Base-by-base conservation (phyloP, 1,140 invertebrate species). In the Cyclina sinensis region DNA sequence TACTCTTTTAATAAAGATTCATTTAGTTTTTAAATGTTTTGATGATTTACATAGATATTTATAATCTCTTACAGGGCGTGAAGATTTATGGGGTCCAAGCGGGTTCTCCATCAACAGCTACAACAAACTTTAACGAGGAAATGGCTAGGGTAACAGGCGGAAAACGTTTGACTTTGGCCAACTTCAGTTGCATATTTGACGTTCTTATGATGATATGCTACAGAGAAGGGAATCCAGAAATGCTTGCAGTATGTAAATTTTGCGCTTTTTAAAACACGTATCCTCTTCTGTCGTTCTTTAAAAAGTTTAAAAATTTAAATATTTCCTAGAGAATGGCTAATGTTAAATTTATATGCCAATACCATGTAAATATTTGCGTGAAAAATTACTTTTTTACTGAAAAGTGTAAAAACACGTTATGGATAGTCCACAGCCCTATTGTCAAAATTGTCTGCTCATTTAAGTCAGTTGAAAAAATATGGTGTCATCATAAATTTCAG, bases 151-250 rank as follows among this genome's bases (percentile, higher is more conserved):
- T 88, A 16, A 93, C 92, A 0, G 88, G 73, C 4, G 93, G 93
- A 21, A 79, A 86, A 48, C 85, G 89, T 32, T 76, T 94, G 0
- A 83, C 82, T 1, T 79, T 93, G 30, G 78, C 82, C n/a, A 86
- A 91, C n/a, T 90, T 94, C 35, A 48, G 51, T 18, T 88, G 84
- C 35, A 65, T 92, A 24, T 93, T 91, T 86, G 90, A 91, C 59
- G 65, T 92, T 21, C 74, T 93, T n/a, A 93, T 93, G 91, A 90
- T 92, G 37, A 91, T 93, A 3, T 93, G 91, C 59, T 93, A 93
- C 76, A 68, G 89, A 24, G 92, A 93, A 48, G 79, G 73, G 21
- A 86, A 83, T 62, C 82, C 89, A 4, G 83, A 86, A 24, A 79
- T 90, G 84, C 27, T 90, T 21, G 37, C 51, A n/a, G 89, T 90